A percentile compares a stretch with the other conserved stretches of the same genome.
These are phyloP conservation scores for Scelioninae gen. 2 DNA, from an alignment of 2,888 invertebrate genomes.

Conservation along the genomic window DNA sequence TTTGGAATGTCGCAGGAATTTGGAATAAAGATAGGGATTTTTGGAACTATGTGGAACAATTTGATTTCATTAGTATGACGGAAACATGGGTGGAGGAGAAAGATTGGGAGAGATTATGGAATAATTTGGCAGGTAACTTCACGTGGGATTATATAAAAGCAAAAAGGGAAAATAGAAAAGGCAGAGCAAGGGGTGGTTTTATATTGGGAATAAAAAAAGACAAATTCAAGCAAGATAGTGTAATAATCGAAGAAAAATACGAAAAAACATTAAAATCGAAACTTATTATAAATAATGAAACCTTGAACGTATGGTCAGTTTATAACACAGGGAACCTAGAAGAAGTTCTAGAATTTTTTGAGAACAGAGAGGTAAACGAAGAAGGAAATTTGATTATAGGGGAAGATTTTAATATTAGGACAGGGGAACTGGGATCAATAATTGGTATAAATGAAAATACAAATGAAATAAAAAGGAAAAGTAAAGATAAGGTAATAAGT, in stretches of 20 bases:
- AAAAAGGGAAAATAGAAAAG: slow-evolving; percentile 48
- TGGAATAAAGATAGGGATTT: too few relatives aligned
- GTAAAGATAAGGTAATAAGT: background rate
- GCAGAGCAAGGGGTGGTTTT: slow-evolving; percentile 52
- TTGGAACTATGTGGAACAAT: too few relatives aligned
- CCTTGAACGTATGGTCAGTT: background rate
- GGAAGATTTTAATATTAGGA: slow-evolving; percentile 3
- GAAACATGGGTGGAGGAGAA: too few relatives aligned
- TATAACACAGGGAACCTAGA: background rate
- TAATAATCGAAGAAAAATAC: too few relatives aligned
- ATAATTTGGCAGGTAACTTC: too few relatives aligned
- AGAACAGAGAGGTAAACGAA: background rate
- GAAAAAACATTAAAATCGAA: background rate
- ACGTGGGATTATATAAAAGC: too few relatives aligned
- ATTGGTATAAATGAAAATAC: background rate
- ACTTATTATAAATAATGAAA: background rate
- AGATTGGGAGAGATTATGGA: too few relatives aligned
- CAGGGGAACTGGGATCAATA: background rate
- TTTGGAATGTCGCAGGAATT: too few relatives aligned
- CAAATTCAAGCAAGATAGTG: too few relatives aligned
- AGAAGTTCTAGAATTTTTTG: too few relatives aligned
- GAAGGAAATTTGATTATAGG: background rate
- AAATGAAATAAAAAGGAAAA: background rate
- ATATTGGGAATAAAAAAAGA: slow-evolving; percentile 49
- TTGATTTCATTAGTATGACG: too few relatives aligned